Conservation (phyloP, 2,113 vertebrate genomes). For the Carassius auratus region DNA sequence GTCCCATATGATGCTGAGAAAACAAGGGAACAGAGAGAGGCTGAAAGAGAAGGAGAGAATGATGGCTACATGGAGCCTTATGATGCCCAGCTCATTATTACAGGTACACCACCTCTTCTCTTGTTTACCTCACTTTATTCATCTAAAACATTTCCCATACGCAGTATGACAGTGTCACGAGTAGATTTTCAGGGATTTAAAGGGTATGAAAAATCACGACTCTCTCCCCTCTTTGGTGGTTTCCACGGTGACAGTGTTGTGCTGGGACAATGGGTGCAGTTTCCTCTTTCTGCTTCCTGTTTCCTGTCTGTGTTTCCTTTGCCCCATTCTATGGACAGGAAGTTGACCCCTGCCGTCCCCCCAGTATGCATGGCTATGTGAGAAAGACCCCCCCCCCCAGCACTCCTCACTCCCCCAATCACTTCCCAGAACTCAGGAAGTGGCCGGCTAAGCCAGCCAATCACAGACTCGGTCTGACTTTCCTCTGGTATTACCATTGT, state of each 20-base stretch:
- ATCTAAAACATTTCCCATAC: neutral
- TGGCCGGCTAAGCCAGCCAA: slow-evolving; percentile 70
- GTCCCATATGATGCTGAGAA: slow-evolving; percentile 92
- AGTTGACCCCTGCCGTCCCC: slow-evolving; percentile 65
- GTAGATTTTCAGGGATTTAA: slow-evolving; percentile 36
- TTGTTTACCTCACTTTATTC: neutral
- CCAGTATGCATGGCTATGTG: slow-evolving; percentile 57
- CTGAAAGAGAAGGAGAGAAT: slow-evolving; percentile 87
- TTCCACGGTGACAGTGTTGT: slow-evolving; percentile 77
- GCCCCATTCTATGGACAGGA: slow-evolving; percentile 80
- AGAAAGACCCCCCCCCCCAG: slow-evolving; percentile 61
- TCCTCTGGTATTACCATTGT: slow-evolving; percentile 78
- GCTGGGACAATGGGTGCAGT: slow-evolving; percentile 82
- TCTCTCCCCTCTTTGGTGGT: slow-evolving; percentile 65
- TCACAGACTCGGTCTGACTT: slow-evolving; percentile 73
- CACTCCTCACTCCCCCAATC: slow-evolving; percentile 63
- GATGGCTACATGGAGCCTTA: slow-evolving; percentile 97
- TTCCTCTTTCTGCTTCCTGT: slow-evolving; percentile 84
- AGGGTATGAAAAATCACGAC: slow-evolving; percentile 43
- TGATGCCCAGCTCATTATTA: slow-evolving; percentile 95
- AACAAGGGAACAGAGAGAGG: slow-evolving; percentile 88
- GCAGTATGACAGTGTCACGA: too few species aligned
- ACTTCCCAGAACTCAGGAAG: slow-evolving; percentile 82
- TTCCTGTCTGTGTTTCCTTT: slow-evolving; percentile 82
- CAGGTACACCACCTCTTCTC: slow-evolving; percentile 75